Base-by-base conservation (phyloP, 2,113 vertebrate species). In the Carlito syrichta region DNA sequence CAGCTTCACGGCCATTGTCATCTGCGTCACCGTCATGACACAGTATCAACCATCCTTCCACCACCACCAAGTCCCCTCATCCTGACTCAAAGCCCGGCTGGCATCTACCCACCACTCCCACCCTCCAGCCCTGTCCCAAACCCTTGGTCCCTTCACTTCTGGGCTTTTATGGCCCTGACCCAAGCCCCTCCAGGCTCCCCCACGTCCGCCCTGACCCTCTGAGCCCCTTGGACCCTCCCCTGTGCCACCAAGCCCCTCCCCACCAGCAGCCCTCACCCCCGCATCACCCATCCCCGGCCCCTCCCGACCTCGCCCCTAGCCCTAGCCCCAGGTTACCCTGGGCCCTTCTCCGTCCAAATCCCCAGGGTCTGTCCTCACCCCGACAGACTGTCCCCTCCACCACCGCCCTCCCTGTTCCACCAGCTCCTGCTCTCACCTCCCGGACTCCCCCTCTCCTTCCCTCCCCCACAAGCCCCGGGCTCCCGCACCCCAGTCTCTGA, bases 21-120 rank as follows among this genome's bases (percentile, higher is more conserved):
- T 16, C 1, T 23, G 96, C 73, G 93, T 11, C 96, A 71, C 84
- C 76, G 66, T 68, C 89, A 73, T 77, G 62, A 71, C 76, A 9
- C 2, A 1, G 1, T 71, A 35, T 84, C 1, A 0, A 38, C n/a
- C 62, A 14, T 66, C 14, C 45, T 11, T 35, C 45, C 14, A 3
- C 56, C 23, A 1, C 27, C 43, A 5, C 30, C 16, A 1, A 2
- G 35, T 38, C 58, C 78, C 52, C 5, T 27, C 38, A 60, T 40
- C 32, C 56, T 6, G 23, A 62, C 52, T 90, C 86, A 45, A 50
- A 93, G 82, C 52, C 62, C 8, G 25, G 5, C 56, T 7, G 27
- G 32, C 87, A 35, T 16, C 40, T 54, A 63, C 54, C 35, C 2
- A 52, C 3, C 3, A 30, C 14, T 52, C 32, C 40, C 5, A 3